These are phyloP conservation scores for Leptosomus discolor DNA, from an alignment of 2,113 vertebrate genomes.

Conservation along the genomic window DNA sequence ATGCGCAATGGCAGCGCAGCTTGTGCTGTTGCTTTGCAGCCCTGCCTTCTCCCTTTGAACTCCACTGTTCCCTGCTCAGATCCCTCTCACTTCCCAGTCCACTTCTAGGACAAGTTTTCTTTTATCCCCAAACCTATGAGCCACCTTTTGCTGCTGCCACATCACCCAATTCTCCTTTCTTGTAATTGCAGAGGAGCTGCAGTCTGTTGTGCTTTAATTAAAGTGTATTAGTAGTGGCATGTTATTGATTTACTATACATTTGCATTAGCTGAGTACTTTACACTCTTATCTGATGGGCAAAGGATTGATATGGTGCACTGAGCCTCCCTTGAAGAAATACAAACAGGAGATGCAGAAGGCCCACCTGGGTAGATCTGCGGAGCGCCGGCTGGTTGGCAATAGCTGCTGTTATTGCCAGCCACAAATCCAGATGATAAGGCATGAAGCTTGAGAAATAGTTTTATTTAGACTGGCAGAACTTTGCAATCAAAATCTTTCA, in stretches of 20 bases:
- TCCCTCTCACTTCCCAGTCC: not conserved
- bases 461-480: not conserved
- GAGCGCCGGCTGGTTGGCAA: not conserved
- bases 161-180: not conserved
- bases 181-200: conserved; percentile 6
- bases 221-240: conserved; percentile 14
- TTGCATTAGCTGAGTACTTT: conserved; percentile 39
- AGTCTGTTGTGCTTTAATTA: conserved; percentile 48
- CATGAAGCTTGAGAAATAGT: not conserved
- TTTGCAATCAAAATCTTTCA: not conserved
- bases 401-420: not conserved
- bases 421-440: not conserved
- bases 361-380: conserved; percentile 11
- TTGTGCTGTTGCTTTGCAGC: not conserved
- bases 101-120: not conserved
- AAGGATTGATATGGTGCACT: not conserved
- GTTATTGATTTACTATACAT: conserved; percentile 52
- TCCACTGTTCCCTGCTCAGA: not conserved
- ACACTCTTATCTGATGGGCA: conserved; percentile 54
- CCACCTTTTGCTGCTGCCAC: not conserved
- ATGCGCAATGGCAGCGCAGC: fast-evolving
- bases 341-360: not conserved
- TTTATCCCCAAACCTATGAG: not conserved
- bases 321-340: not conserved
- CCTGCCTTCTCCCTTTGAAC: not conserved